Evolutionary conservation across 2,888 invertebrate genomes (phyloP).

Genomic region (Amaurobius ferox): DNA sequence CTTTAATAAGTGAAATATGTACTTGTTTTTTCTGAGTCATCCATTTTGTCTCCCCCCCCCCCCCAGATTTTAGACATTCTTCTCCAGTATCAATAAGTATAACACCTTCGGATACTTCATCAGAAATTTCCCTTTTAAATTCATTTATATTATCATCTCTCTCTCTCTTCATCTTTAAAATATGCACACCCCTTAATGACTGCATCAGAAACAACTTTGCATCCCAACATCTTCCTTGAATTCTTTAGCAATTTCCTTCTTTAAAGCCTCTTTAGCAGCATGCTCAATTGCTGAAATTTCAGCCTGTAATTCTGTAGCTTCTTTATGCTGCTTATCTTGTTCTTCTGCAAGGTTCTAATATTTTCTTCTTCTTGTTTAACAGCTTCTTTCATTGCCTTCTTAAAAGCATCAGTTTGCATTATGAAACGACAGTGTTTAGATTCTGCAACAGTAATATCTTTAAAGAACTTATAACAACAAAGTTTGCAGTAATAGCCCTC

Average conservation of each 20-base stretch:
- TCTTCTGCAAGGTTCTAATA: slow-evolving; percentile 67
- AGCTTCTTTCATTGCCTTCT: slow-evolving; percentile 65
- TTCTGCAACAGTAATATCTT: slow-evolving; percentile 59
- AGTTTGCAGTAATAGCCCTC: slow-evolving; percentile 69
- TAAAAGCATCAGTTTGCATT: slow-evolving; percentile 64
- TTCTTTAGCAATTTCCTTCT: slow-evolving; percentile 38
- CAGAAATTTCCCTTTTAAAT: slow-evolving; percentile 33
- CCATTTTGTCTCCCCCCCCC: too few species aligned
- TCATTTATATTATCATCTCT: slow-evolving; percentile 25
- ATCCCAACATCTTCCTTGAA: slow-evolving; percentile 51
- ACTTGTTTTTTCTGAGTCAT: too few species aligned
- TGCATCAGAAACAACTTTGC: slow-evolving; percentile 52
- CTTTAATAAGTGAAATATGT: too few species aligned
- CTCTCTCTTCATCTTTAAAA: slow-evolving; percentile 27
- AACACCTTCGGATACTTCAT: too few species aligned
- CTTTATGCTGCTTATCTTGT: slow-evolving; percentile 63
- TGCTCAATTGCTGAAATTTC: slow-evolving; percentile 60
- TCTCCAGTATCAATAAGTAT: too few species aligned
- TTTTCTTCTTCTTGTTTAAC: slow-evolving; percentile 70
- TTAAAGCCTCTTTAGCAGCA: slow-evolving; percentile 54
- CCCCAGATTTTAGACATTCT: too few species aligned
- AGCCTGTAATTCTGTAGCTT: slow-evolving; percentile 55
- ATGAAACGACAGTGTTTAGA: slow-evolving; percentile 65
- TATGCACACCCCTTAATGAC: neutral
- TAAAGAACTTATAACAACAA: slow-evolving; percentile 68